Conservation (phyloP, 2,888 invertebrate genomes). For the Malthinus seriepunctatus region DNA sequence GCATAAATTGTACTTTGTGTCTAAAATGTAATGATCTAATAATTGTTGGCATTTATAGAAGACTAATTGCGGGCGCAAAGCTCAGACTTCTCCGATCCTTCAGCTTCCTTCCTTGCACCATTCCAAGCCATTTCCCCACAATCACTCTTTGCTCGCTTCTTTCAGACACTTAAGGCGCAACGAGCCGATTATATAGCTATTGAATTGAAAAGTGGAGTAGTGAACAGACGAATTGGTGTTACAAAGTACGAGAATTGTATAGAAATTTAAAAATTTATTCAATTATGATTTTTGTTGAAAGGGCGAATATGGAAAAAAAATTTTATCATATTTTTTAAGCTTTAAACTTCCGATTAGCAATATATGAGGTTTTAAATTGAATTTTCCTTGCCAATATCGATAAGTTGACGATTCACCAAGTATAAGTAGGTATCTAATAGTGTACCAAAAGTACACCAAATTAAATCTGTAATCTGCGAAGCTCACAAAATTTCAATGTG, state of each 20-base stretch:
- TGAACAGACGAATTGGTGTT: slow-evolving; percentile 29
- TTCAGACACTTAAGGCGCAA: slow-evolving; percentile 49
- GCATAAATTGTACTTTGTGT: slow-evolving; percentile 27
- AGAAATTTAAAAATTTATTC: slow-evolving; percentile 26
- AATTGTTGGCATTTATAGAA: slow-evolving; percentile 42
- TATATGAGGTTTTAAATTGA: slow-evolving; percentile 26
- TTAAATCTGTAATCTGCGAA: slow-evolving; percentile 32
- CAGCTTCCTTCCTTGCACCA: slow-evolving; percentile 50
- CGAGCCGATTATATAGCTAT: slow-evolving; percentile 44
- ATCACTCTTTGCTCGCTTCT: slow-evolving; percentile 50
- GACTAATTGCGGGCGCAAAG: slow-evolving; percentile 44
- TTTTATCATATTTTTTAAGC: slow-evolving; percentile 6
- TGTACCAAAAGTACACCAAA: slow-evolving; percentile 27
- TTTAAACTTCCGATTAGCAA: slow-evolving; percentile 13
- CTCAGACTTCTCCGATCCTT: slow-evolving; percentile 40
- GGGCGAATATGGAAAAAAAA: slow-evolving; percentile 6
- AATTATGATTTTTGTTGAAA: slow-evolving; percentile 13
- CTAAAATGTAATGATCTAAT: slow-evolving; percentile 28
- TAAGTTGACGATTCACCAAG: slow-evolving; percentile 14
- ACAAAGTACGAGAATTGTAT: slow-evolving; percentile 24
- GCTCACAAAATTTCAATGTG: slow-evolving; percentile 41
- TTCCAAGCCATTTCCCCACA: slow-evolving; percentile 53
- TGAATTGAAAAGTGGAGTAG: slow-evolving; percentile 27
- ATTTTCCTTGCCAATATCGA: slow-evolving; percentile 21
- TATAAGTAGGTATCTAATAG: slow-evolving; percentile 25